Percentiles rank a stretch among this genome's conserved stretches.
These are phyloP conservation scores for Bombycilla garrulus DNA, from an alignment of 2,113 vertebrate species.

Conservation along the genomic window DNA sequence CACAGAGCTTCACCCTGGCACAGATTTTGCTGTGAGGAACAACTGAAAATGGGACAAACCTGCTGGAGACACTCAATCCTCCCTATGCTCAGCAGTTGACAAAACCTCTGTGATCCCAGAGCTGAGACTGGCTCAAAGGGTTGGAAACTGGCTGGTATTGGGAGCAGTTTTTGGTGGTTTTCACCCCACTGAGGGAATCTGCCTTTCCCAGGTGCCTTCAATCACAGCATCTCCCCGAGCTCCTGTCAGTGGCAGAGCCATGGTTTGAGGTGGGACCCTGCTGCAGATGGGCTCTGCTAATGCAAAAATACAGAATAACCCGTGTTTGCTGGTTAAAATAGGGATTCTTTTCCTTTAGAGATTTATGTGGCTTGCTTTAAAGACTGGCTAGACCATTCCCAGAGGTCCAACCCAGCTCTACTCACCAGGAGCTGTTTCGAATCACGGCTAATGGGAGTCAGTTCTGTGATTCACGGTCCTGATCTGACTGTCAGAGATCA, in stretches of 20 bases:
- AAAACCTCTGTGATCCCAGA: not conserved
- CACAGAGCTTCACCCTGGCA: not conserved
- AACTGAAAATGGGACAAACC: not conserved
- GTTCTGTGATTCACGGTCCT: not conserved
- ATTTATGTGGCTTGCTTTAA: not conserved
- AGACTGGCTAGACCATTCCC: not conserved
- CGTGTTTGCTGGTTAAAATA: fast-evolving
- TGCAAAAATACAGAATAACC: not conserved
- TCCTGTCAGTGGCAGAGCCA: not conserved
- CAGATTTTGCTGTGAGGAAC: not conserved
- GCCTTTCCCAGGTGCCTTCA: not conserved
- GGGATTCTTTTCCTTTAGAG: not conserved
- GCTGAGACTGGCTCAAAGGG: not conserved
- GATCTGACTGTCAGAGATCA: not conserved
- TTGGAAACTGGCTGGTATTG: not conserved
- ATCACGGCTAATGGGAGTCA: not conserved
- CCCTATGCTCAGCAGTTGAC: not conserved
- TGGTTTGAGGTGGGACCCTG: not conserved
- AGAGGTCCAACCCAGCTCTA: not conserved
- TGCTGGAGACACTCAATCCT: not conserved
- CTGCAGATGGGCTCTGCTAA: not conserved
- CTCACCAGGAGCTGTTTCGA: not conserved
- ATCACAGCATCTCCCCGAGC: not conserved
- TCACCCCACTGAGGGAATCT: not conserved
- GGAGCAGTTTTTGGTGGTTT: not conserved